Evolutionary conservation across 64 coral and sea anemone species (phyloP).

Genomic region (Astreopora myriophthalma): DNA sequence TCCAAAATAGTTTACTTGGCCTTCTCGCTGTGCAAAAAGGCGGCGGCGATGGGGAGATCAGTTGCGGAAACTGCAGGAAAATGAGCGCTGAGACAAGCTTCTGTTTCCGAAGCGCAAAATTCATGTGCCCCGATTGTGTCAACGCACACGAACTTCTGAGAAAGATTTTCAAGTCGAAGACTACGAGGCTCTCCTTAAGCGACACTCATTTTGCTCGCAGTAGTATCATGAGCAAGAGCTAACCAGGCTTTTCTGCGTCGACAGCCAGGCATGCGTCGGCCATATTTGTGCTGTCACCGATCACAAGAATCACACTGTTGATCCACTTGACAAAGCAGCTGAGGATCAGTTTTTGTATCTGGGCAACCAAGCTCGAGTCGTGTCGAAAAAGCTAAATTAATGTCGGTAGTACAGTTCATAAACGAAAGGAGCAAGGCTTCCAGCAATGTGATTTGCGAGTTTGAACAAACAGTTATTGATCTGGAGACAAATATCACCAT

Average conservation of each 20-base stretch:
- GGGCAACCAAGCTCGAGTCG: too few relatives aligned
- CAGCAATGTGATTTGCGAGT: neutral
- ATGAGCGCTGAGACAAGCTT: neutral
- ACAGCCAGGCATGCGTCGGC: neutral
- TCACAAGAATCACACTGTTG: neutral
- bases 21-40: neutral
- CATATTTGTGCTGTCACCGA: neutral
- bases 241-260: neutral
- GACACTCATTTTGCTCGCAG: neutral
- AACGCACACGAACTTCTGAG: neutral
- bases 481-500: neutral
- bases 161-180: neutral
- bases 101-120: neutral
- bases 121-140: neutral
- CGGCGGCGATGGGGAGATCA: neutral
- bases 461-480: neutral
- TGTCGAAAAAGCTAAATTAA: neutral
- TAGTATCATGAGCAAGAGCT: neutral
- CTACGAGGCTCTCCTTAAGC: neutral
- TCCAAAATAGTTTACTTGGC: neutral
- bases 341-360: too few relatives aligned
- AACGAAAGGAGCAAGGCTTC: neutral
- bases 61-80: neutral
- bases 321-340: neutral
- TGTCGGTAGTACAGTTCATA: neutral